These are phyloP conservation scores for Syrista parreyssii DNA, from an alignment of 2,888 invertebrate genomes.

Conservation along the genomic window DNA sequence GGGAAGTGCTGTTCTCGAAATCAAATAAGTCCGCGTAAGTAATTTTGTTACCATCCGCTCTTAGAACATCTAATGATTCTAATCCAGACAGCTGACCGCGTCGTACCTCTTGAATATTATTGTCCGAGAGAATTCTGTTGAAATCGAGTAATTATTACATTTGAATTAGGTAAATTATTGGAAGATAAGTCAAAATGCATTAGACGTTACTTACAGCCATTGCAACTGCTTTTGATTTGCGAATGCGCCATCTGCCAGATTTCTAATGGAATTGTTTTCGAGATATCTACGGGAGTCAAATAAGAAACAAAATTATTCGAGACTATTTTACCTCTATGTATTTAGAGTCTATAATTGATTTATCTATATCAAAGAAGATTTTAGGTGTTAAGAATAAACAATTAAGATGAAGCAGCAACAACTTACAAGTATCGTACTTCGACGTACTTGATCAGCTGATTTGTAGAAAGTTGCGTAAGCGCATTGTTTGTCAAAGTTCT, in stretches of 20 bases:
- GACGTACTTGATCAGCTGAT: constrained; percentile 46
- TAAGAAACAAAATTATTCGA: too few relatives aligned
- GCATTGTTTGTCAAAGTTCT: constrained; percentile 58
- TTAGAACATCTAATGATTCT: constrained; percentile 65
- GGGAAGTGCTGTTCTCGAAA: constrained; percentile 60
- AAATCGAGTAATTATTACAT: constrained; percentile 17
- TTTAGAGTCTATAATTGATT: not conserved
- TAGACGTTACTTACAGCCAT: constrained; percentile 65
- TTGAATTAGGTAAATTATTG: constrained; percentile 14
- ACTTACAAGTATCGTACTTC: constrained; percentile 49
- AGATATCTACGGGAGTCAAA: constrained; percentile 41
- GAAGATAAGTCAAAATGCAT: not conserved
- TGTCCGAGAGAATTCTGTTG: constrained; percentile 57
- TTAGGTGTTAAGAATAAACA: not conserved
- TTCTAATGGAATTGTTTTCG: constrained; percentile 37
- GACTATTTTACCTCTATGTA: too few relatives aligned
- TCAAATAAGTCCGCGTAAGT: constrained; percentile 63
- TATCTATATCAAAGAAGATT: not conserved
- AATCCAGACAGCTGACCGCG: constrained; percentile 65
- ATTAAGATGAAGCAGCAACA: not conserved
- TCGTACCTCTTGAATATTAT: constrained; percentile 59
- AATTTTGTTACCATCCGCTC: constrained; percentile 67
- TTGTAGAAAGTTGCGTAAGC: constrained; percentile 37
- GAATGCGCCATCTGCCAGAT: constrained; percentile 44
- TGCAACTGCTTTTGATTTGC: constrained; percentile 50